Conservation (phyloP, 2,113 vertebrate genomes). For the Nothoprocta pentlandii region DNA sequence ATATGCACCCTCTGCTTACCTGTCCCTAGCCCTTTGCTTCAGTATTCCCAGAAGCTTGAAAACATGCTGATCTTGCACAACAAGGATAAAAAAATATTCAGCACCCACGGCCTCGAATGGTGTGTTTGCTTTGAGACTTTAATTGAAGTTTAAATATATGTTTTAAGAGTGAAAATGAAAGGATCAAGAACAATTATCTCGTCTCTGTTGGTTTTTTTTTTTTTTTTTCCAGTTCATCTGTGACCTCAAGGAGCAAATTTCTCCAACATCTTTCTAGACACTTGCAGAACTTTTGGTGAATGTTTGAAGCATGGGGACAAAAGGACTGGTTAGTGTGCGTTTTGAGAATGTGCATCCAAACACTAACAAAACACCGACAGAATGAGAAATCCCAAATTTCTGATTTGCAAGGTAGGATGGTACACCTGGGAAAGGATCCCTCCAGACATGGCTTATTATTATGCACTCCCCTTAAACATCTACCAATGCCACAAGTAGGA, state of each 20-base stretch:
- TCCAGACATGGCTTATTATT: not conserved
- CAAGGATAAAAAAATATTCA: not conserved
- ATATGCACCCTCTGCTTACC: slow-evolving; percentile 23
- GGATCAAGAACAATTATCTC: not conserved
- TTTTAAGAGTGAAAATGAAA: slow-evolving; percentile 19
- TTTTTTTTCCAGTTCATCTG: not conserved
- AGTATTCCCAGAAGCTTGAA: slow-evolving; percentile 22
- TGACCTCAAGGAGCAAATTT: slow-evolving; percentile 5
- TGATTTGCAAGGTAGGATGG: not conserved
- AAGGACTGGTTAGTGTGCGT: not conserved
- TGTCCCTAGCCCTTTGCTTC: not conserved
- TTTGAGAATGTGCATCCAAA: not conserved
- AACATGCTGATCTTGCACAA: slow-evolving; percentile 2
- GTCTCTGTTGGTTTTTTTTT: not conserved
- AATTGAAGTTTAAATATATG: slow-evolving; percentile 25
- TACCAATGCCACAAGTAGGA: not conserved
- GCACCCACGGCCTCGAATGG: not conserved
- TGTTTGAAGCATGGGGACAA: not conserved
- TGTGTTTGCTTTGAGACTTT: slow-evolving; percentile 9
- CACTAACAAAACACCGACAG: not conserved
- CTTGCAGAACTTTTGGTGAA: not conserved
- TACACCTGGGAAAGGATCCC: not conserved
- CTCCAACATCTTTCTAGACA: not conserved
- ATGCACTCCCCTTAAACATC: not conserved
- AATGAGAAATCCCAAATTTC: not conserved